These are phyloP conservation scores for Zaprionus camerounensis DNA, from an alignment of 1,140 invertebrate genomes.

Conservation along the genomic window DNA sequence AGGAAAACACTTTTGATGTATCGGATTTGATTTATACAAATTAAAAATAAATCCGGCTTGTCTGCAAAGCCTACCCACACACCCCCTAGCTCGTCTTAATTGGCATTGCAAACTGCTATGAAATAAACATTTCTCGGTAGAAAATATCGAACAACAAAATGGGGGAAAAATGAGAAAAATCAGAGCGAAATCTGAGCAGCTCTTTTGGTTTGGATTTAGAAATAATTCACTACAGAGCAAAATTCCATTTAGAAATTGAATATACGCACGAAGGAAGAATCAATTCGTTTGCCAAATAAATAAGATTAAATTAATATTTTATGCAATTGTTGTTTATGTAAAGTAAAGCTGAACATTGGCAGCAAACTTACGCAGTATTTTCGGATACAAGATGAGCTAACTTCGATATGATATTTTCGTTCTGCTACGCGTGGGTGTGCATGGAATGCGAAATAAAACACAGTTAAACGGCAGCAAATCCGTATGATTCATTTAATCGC, in stretches of 20 bases:
- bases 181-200: too few relatives aligned
- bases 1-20: constrained; percentile 25
- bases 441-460: constrained; percentile 8
- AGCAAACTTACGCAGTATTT: too few relatives aligned
- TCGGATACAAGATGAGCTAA: too few relatives aligned
- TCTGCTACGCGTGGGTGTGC: too few relatives aligned
- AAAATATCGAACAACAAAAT: neutral
- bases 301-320: constrained; percentile 2
- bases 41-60: constrained; percentile 34
- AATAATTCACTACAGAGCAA: neutral
- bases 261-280: neutral
- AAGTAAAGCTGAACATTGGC: neutral
- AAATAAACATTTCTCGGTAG: neutral
- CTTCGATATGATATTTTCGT: neutral
- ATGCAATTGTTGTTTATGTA: neutral
- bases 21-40: constrained; percentile 37
- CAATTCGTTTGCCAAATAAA: neutral
- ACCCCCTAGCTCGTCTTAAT: neutral
- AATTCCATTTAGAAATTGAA: too few relatives aligned
- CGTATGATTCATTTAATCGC: constrained; percentile 60
- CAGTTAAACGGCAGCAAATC: constrained; percentile 58
- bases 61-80: neutral
- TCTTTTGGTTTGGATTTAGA: neutral
- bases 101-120: neutral
- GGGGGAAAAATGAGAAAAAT: neutral